Base-by-base conservation (phyloP, 2,113 vertebrate species). In the Hemicordylus capensis region DNA sequence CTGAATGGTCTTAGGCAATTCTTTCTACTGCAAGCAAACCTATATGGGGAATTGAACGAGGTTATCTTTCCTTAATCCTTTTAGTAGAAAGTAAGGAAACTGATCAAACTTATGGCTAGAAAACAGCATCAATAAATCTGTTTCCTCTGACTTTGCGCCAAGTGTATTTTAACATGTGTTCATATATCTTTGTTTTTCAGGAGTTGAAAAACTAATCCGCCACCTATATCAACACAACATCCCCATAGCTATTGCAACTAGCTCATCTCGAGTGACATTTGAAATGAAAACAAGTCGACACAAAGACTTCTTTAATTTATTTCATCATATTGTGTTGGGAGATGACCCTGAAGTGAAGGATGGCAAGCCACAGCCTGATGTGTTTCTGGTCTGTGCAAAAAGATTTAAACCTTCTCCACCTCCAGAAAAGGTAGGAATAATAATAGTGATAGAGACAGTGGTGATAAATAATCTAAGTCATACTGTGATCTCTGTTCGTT, bases 171-270 rank as follows among this genome's bases (percentile, higher is more conserved):
- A 67, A 84, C 26, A 8, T 20, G 34, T 12, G n/a, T 79, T 61
- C 66, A 0, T 89, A 42, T 86, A 64, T 84, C n/a, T 93, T 77
- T 92, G 6, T 89, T 56, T 89, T 90, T 42, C 89, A 98, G 98
- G 98, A 12, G 98, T 97, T 72, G 95, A 97, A 85, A 97, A 92
- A 61, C 94, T 99, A 64, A 88, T 99, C 76, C 88, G 0, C 28
- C 98, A 99, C 86, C 96, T 99, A 58, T 90, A 84, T 28, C 94
- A 95, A 59, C 96, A 97, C 70, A 42, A 14, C 0, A 84, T 99
- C 56, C 98, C 98, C 56, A 95, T 97, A 0, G 98, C 97, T 0
- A 97, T 99, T 87, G 98, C 97, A 44, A 98, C 96, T 84, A 98
- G 98, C 93, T 99, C 98, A 0, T 89, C 93, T 1, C 37, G 91